Conservation (phyloP, 2,888 invertebrate species). For the Nomada hirtipes region DNA sequence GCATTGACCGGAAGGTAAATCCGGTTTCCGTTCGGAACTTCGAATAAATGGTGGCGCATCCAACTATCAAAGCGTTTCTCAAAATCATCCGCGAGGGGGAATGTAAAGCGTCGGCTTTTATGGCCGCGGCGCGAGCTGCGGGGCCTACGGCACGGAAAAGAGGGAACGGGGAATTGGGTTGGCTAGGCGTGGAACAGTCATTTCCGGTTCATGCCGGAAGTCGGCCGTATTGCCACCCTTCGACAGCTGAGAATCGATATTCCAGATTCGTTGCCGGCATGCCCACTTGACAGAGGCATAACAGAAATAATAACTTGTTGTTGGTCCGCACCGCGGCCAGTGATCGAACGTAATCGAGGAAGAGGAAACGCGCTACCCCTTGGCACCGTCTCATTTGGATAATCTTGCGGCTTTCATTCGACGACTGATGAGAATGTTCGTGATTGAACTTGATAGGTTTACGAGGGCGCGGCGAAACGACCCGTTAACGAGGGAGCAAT, state of each 20-base stretch:
- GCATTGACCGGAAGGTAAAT: not conserved
- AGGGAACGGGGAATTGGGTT: constrained; percentile 65
- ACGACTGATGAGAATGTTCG: too few species aligned
- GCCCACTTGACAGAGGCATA: constrained; percentile 40
- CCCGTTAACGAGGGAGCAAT: constrained; percentile 15
- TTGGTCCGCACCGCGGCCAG: constrained; percentile 6
- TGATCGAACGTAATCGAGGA: constrained; percentile 21
- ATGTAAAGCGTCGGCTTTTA: constrained; percentile 32
- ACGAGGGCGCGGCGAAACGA: not conserved
- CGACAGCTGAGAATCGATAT: constrained; percentile 67
- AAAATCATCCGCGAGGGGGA: constrained; percentile 41
- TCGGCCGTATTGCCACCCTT: constrained; percentile 75
- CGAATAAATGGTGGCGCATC: constrained; percentile 10
- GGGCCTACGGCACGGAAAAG: constrained; percentile 17
- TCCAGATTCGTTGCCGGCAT: constrained; percentile 45
- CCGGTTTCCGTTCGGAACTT: not conserved
- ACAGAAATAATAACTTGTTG: constrained; percentile 58
- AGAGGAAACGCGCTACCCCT: constrained; percentile 20
- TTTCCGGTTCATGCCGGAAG: constrained; percentile 78
- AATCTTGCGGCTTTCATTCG: not conserved
- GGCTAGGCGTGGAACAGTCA: constrained; percentile 77
- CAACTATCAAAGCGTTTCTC: constrained; percentile 39
- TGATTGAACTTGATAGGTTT: not conserved
- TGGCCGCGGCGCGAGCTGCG: constrained; percentile 8
- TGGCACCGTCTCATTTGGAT: constrained; percentile 28